Evolutionary conservation across 2,113 vertebrate species (phyloP), one percentile per base, ranked within the genome.

Genomic region (Ceuthmochares aereus): DNA sequence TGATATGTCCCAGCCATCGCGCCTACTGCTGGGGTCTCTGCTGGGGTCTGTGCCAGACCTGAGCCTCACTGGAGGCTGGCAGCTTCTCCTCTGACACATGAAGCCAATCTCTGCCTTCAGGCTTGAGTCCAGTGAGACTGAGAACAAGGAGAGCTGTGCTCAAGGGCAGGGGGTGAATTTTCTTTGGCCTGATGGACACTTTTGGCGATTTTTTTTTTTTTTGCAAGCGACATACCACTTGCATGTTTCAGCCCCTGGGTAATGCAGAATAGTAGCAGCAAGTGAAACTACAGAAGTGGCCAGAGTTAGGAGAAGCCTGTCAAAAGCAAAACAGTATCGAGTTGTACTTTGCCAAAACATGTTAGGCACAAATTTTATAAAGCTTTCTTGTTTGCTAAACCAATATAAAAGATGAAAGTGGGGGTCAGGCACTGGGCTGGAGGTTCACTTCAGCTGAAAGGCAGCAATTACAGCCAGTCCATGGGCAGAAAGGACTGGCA

Each of bases 361-460:
- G 3, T 89, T 87, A 74, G 64, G 34, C 82, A 30, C 49, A 64
- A 30, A 59, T 88, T 96, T 91, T 93, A 10, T 87, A 83, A 77
- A 80, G 36, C n/a, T 6, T 4, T 34, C 21, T 30, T 92, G n/a
- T 74, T n/a, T 84, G 25, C 56, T 90, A 73, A 89, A 25, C 32
- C 29, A 59, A 36, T 77, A 58, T 26, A 55, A 63, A 86, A 92
- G 68, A 90, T 88, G 49, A 84, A 96, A 88, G 82, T 20, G 10
- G 13, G 43, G 26, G 45, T 90, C 82, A 94, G 47, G 36, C 52
- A 67, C 30, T 51, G 70, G 42, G 23, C 91, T 85, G 47, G 72
- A 96, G 34, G 51, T 76, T 94, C 34, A 59, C 60, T 95, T 27
- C 34, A 88, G 72, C 87, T 78, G 59, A 91, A 72, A 90, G 55